These are phyloP conservation scores for Cydia strobilella DNA, from an alignment of 1,140 invertebrate species.

Conservation along the genomic window DNA sequence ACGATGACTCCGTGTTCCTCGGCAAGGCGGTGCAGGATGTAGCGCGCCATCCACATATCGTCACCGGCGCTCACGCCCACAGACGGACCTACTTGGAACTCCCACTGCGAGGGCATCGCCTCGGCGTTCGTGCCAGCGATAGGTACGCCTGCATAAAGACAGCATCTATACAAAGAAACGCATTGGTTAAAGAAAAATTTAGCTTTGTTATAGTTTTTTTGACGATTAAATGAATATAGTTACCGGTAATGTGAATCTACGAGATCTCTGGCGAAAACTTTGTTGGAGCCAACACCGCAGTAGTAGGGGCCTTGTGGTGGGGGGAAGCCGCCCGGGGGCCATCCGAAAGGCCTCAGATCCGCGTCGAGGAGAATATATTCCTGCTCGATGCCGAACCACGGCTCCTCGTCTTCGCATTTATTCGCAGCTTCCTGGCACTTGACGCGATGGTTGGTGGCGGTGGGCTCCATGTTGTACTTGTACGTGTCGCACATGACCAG, in stretches of 20 bases:
- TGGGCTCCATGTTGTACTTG: conserved; percentile 84
- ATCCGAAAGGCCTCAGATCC: conserved; percentile 95
- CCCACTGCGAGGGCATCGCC: conserved; percentile 92
- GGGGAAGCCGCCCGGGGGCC: conserved; percentile 97
- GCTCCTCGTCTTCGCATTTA: conserved; percentile 87
- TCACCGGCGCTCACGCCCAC: conserved; percentile 90
- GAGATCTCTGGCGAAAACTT: conserved; percentile 92
- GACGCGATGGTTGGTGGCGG: conserved; percentile 88
- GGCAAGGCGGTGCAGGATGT: conserved; percentile 89
- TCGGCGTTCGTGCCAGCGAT: conserved; percentile 93
- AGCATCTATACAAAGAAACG: conserved; percentile 75
- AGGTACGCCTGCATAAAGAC: conserved; percentile 91
- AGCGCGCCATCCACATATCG: conserved; percentile 91
- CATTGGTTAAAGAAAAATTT: not conserved
- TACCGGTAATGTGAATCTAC: conserved; percentile 88
- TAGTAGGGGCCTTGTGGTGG: conserved; percentile 97
- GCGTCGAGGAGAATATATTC: conserved; percentile 97
- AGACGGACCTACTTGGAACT: conserved; percentile 86
- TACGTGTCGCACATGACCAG: conserved; percentile 94
- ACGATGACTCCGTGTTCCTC: conserved; percentile 92
- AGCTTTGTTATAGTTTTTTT: not conserved
- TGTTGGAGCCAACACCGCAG: conserved; percentile 95
- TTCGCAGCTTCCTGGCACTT: conserved; percentile 88
- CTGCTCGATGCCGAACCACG: conserved; percentile 98
- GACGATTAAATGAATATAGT: conserved; percentile 24